Conservation (phyloP, 92 coral and sea anemone genomes). For the Porites divaricata region DNA sequence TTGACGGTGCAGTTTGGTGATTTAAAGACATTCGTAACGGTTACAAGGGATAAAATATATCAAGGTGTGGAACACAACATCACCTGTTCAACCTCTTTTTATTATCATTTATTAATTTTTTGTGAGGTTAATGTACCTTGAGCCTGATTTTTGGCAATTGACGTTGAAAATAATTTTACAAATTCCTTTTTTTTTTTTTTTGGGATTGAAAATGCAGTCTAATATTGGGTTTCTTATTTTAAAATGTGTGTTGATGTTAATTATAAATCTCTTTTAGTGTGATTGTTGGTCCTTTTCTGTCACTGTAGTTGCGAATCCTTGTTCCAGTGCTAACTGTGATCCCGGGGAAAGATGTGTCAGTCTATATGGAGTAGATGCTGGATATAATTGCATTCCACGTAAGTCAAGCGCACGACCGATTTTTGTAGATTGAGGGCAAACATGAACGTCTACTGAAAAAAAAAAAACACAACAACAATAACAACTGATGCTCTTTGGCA, state of each 20-base stretch:
- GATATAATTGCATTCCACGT: not conserved
- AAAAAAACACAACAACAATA: no score
- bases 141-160: no score
- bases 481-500: no score
- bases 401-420: not conserved
- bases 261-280: not conserved
- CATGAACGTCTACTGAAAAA: no score
- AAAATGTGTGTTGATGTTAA: not conserved
- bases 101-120: no score
- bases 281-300: not conserved
- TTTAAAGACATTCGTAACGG: not conserved
- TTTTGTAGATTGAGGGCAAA: not conserved
- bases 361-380: not conserved
- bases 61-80: not conserved
- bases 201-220: no score
- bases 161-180: no score
- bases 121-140: no score
- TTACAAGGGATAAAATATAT: not conserved
- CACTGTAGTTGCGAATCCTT: not conserved
- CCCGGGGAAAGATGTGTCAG: not conserved
- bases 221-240: not conserved
- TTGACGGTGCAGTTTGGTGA: not conserved
- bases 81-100: not conserved
- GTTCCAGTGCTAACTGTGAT: not conserved
- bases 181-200: no score